Evolutionary conservation across 2,888 invertebrate species (phyloP).

Genomic region (Pseudoips prasinana): DNA sequence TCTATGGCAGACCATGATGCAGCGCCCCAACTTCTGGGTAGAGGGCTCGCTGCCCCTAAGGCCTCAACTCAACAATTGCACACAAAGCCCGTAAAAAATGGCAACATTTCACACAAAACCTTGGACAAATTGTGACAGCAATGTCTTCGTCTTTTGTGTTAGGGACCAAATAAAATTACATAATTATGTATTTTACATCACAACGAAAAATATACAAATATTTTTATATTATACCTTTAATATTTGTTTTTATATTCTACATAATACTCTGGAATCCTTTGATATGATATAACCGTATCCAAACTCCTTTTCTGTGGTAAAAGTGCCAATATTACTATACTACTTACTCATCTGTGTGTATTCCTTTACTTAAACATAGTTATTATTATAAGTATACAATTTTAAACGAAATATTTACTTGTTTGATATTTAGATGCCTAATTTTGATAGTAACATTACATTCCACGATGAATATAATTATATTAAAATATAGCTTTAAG

Average conservation of each 20-base stretch:
- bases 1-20: conserved; percentile 97
- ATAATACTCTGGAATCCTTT: conserved; percentile 15
- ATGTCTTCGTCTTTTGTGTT: conserved; percentile 18
- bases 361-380: conserved; percentile 3
- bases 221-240: too few species aligned
- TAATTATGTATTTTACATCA: conserved; percentile 21
- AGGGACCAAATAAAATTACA: conserved; percentile 12
- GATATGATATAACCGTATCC: not conserved
- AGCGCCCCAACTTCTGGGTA: conserved; percentile 98
- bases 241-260: too few species aligned
- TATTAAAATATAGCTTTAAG: conserved; percentile 41
- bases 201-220: conserved; percentile 29
- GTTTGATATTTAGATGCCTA: conserved; percentile 24
- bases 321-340: conserved; percentile 36
- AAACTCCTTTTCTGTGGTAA: too few species aligned
- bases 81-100: conserved; percentile 3
- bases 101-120: too few species aligned
- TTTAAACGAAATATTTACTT: conserved; percentile 24
- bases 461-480: conserved; percentile 36
- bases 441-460: conserved; percentile 34
- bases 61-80: conserved; percentile 84
- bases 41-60: conserved; percentile 94
- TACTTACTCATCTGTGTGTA: conserved; percentile 11
- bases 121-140: too few species aligned
- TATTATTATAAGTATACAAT: conserved; percentile 13